Evolutionary conservation across 64 coral and sea anemone genomes (phyloP), one percentile per base, ranked within the genome.

Genomic region (Pocillopora damicornis): DNA sequence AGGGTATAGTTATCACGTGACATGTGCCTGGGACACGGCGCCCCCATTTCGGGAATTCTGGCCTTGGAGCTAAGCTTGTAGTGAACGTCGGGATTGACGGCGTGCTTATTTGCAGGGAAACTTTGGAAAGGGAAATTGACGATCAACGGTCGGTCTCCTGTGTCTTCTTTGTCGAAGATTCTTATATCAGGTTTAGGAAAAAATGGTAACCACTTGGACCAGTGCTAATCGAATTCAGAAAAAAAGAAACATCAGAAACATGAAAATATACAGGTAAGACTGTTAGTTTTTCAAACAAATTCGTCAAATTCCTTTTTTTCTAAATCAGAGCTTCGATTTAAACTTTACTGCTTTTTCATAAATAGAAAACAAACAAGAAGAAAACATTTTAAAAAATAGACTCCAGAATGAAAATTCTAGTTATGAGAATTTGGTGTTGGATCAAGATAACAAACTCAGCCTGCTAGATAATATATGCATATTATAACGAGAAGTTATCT

Each of bases 21-120:
- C 94, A 97, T 97, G 74, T 97, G 60, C 35, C 80, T 73, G 2
- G 94, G 94, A 42, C 80, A 86, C 5, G 81, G 87, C 0, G 88
- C 86, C 2, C 94, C 94, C 94, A 97, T 97, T 14, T 97, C 87
- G 16, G 94, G 94, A 13, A 97, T 97, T 78, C 83, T 76, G 22
- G 84, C 76, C 75, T 97, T 97, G 15, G 88, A 97, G 13, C 90
- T 88, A 8, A 97, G 74, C 85, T 76, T 89, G 87, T 97, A 93
- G 77, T 97, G 94, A 38, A 93, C 84, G 30, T 97, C 85, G 16
- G 94, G 94, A 59, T 97, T 77, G 57, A 97, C 91, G 11, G 94
- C 94, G 72, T 97, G 94, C 73, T 97, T 92, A 62, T 90, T 83
- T 60, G 94, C 82, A 35, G 94, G 91, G 79, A 97, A 80, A 58